A percentile compares a stretch with the other conserved stretches of the same genome.
These are phyloP conservation scores for Euphonia xanthogaster DNA, from an alignment of 2,797 vertebrate species.

Conservation along the genomic window DNA sequence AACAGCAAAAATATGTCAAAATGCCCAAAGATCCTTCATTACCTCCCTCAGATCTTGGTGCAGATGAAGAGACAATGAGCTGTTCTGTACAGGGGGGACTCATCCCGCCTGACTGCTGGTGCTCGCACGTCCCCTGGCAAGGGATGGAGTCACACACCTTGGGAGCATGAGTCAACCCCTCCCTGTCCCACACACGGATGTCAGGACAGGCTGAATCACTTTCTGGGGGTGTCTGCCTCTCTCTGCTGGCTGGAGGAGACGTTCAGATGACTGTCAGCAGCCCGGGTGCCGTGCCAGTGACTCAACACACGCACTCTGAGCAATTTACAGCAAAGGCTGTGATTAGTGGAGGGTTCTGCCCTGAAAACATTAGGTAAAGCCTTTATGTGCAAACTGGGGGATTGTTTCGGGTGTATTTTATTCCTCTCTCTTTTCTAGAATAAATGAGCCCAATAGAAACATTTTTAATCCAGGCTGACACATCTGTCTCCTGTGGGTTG, in stretches of 20 bases:
- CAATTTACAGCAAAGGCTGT: background rate
- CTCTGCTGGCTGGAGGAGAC: background rate
- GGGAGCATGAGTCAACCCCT: conserved; percentile 56
- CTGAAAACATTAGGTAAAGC: background rate
- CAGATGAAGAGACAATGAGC: background rate
- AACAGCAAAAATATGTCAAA: background rate
- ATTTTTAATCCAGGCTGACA: conserved; percentile 13
- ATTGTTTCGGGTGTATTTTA: background rate
- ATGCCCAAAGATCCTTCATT: background rate
- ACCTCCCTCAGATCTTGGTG: background rate
- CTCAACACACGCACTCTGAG: background rate
- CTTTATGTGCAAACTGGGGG: background rate
- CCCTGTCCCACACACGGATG: conserved; percentile 49
- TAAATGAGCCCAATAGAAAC: conserved; percentile 27
- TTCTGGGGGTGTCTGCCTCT: conserved; percentile 61
- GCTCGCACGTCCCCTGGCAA: background rate
- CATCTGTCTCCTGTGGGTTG: conserved; percentile 5
- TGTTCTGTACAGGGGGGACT: background rate
- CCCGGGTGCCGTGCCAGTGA: background rate
- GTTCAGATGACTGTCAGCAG: conserved; percentile 62
- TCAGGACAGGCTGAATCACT: conserved; percentile 63
- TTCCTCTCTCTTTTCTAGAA: background rate
- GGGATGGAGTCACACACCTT: conserved; percentile 43
- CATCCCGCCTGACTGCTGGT: background rate
- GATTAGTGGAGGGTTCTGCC: conserved; percentile 13